These are phyloP conservation scores for Lepidostoma basale DNA, from an alignment of 1,140 invertebrate genomes.

Conservation along the genomic window DNA sequence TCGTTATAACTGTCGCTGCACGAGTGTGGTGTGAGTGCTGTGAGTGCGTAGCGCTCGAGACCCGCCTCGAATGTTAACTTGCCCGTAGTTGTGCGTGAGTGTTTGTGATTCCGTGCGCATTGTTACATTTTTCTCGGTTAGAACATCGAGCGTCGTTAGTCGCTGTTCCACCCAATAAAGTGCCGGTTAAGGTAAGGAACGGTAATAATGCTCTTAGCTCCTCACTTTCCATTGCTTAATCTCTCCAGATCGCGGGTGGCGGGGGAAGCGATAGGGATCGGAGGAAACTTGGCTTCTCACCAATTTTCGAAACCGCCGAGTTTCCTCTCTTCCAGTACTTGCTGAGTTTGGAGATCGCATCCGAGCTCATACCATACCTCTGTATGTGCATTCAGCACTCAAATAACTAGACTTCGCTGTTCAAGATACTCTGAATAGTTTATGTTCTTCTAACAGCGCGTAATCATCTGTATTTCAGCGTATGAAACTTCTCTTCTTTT, in stretches of 20 bases:
- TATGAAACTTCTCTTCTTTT: too few relatives aligned
- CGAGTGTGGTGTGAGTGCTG: too few relatives aligned
- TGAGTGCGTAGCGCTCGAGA: too few relatives aligned
- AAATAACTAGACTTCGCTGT: too few relatives aligned
- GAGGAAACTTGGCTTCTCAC: conserved; percentile 14
- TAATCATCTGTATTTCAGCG: too few relatives aligned
- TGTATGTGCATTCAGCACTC: too few relatives aligned
- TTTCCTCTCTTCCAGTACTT: background rate
- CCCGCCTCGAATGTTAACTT: too few relatives aligned
- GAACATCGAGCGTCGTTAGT: background rate
- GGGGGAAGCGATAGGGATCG: background rate
- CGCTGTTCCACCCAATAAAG: conserved; percentile 5
- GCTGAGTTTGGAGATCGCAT: background rate
- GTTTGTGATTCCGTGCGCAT: too few relatives aligned
- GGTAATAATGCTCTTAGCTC: background rate
- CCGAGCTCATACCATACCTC: too few relatives aligned
- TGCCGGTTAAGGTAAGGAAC: background rate
- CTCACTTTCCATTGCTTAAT: conserved; percentile 8
- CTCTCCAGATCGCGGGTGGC: background rate
- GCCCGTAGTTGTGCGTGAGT: too few relatives aligned
- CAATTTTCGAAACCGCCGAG: conserved; percentile 6
- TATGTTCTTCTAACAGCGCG: too few relatives aligned
- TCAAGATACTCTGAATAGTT: too few relatives aligned
- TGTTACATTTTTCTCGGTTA: background rate
- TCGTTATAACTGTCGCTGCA: background rate